Evolutionary conservation across 2,113 vertebrate genomes (phyloP), one percentile per base, ranked within the genome.

Genomic region (Ariopsis seemanni): DNA sequence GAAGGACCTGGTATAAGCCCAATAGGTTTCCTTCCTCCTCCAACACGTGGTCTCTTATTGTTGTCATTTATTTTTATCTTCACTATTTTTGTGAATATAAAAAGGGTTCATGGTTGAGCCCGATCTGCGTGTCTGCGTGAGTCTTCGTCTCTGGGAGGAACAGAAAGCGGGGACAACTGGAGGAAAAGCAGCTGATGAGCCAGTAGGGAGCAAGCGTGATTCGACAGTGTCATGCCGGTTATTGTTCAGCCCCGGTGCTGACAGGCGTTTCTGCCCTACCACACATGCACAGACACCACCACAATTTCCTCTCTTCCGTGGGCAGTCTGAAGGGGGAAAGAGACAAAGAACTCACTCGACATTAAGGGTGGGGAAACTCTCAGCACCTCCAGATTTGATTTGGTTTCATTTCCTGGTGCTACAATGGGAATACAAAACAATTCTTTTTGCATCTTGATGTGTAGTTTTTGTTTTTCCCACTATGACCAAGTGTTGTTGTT

Each of bases 231-330:
- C 75, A 87, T 22, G 48, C 67, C 67, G 77, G 69, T 75, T 65
- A 89, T 90, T 90, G 89, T 90, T 90, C 79, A 69, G 74, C 79
- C 48, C 18, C 42, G 63, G 84, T 27, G 80, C 86, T 85, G 83
- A 58, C 86, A 83, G 89, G 53, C 48, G 27, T 77, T 77, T 62
- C 58, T 65, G 25, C 75, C 50, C 74, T 62, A 25, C 62, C 82
- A 58, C 72, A 84, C 87, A 80, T n/a, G 75, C 57, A 84, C 79
- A 63, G 50, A 79, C 58, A 58, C 81, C 86, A 83, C 67, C 69
- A 65, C 77, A 42, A 62, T 67, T 88, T 88, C 86, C 86, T 84
- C 27, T 75, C 82, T 77, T 79, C 58, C 55, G 30, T 67, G 72
- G 82, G 60, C 72, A 79, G 71, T 27, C 77, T 53, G 77, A 30